phyloP scores from a whole-genome alignment of 2,113 vertebrate species.

The Pao palembangensis region DNA sequence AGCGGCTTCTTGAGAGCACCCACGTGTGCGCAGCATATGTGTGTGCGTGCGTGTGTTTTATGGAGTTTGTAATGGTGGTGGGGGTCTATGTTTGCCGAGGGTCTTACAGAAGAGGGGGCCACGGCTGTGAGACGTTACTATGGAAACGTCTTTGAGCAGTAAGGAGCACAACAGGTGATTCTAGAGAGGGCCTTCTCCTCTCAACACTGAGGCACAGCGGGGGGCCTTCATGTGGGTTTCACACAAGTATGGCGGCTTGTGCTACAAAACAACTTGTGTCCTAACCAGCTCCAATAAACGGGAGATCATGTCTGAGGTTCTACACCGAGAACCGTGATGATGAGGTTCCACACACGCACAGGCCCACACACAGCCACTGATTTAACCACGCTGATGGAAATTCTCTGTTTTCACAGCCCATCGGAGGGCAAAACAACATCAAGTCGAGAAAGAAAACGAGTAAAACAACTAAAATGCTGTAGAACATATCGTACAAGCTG shows the following conservation, averaged over 20 bases:
- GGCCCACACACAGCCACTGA: background rate
- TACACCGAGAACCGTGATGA: constrained; percentile 30
- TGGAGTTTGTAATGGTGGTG: constrained; percentile 47
- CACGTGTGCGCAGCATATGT: constrained; percentile 37
- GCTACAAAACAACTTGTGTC: constrained; percentile 40
- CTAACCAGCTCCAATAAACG: constrained; percentile 63
- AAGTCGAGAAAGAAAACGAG: no score
- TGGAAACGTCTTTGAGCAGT: constrained; percentile 70
- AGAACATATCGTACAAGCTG: no score
- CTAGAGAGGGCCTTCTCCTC: constrained; percentile 45
- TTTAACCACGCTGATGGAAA: no score
- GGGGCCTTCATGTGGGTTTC: constrained; percentile 40
- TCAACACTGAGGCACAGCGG: constrained; percentile 41
- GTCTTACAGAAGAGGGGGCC: constrained; percentile 64
- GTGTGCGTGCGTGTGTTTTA: constrained; percentile 36
- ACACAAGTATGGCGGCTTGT: constrained; percentile 22
- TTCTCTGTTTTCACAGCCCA: no score
- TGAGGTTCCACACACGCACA: constrained; percentile 3
- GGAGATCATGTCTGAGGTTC: constrained; percentile 53
- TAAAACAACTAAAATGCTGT: no score
- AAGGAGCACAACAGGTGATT: constrained; percentile 75
- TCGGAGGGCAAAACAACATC: no score
- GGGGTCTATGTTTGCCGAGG: constrained; percentile 64
- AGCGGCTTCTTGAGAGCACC: constrained; percentile 54
- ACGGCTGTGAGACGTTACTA: constrained; percentile 63